Evolutionary conservation across 2,888 invertebrate species (phyloP), one percentile per base, ranked within the genome.

Genomic region (Chaetogeoica ovagalla): DNA sequence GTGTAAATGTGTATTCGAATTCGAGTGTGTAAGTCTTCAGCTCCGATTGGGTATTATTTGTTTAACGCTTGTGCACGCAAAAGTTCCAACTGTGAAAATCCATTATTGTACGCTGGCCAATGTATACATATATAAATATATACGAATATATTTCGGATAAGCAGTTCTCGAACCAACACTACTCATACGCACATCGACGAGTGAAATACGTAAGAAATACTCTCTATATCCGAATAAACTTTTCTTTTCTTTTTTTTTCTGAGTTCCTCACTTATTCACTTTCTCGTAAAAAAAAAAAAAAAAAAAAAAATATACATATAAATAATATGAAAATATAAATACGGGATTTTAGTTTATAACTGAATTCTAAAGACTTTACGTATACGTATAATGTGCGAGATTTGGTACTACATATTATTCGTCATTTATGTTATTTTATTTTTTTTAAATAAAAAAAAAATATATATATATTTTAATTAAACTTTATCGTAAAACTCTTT

Each of bases 61-160:
- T 21, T 60, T 43, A 43, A 19, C 11, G 21, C 19, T 43, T 15
- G 11, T 17, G 21, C 59, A 9, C 23, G 19, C 23, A 23, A 59
- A 70, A 59, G 21, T 5, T 60, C 59, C 9, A 17, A 59, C 71
- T 39, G 59, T 59, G 59, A 59, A 71, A 71, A 43, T 71, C 71
- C 71, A 71, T 71, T 71, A 59, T 71, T 71, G 43, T 59, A 15
- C 9, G 15, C 37, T 5, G 59, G 71, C 59, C 59, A 60, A 60
- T 23, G 59, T 60, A 21, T 43, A 59, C 23, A 71, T 21, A 15
- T 13, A 48, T 48, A 48, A 13, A 48, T 48, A 48, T 48, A 48
- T 48, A 48, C 11, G 11, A 39, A 39, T 39, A 39, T 71, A 30
- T 30, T 30, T 59, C 6, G 59, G 39, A 60, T 23, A 43, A 59